Conservation (phyloP, 2,113 vertebrate species). For the Otus sunia region DNA sequence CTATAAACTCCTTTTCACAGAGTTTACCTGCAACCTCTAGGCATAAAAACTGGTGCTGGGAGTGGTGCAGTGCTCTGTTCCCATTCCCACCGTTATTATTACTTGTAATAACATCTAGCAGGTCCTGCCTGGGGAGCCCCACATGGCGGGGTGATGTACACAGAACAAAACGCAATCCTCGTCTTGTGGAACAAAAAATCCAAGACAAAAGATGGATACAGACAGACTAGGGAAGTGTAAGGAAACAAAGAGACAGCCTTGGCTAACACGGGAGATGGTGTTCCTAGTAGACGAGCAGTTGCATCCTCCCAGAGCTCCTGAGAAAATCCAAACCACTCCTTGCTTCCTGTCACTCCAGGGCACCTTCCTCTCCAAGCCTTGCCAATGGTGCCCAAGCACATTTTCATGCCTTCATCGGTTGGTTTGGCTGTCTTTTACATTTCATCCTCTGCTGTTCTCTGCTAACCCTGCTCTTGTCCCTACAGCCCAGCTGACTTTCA, state of each 20-base stretch:
- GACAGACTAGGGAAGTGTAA: neutral
- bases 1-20: neutral
- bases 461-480: neutral
- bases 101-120: neutral
- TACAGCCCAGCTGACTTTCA: neutral
- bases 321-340: neutral
- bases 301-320: neutral
- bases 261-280: neutral
- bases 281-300: neutral
- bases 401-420: neutral
- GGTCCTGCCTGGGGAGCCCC: neutral
- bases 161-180: neutral
- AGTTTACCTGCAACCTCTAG: neutral
- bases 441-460: neutral
- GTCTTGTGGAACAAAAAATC: neutral
- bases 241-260: neutral
- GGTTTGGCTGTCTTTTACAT: neutral
- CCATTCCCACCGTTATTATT: neutral
- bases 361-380: neutral
- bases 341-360: neutral
- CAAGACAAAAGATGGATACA: neutral
- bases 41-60: neutral
- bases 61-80: neutral
- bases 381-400: rapidly evolving
- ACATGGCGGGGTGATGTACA: neutral